Conservation (phyloP, 2,888 invertebrate genomes). For the Melitaea athalia region DNA sequence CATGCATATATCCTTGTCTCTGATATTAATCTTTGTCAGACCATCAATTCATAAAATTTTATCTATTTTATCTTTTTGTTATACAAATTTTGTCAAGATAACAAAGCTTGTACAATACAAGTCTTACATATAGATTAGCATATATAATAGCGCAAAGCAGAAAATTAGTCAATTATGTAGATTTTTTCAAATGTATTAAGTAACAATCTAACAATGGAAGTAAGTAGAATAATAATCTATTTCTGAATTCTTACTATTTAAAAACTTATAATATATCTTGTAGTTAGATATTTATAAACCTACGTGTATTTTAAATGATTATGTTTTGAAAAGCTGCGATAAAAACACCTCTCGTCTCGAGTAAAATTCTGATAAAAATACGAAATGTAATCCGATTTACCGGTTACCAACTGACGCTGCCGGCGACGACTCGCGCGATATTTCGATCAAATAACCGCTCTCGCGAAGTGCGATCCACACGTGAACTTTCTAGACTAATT, state of each 20-base stretch:
- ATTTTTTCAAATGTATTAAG: no score
- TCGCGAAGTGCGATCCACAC: constrained; percentile 30
- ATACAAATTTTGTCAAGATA: no score
- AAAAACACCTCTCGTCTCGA: constrained; percentile 7
- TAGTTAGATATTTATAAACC: not conserved
- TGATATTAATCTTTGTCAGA: no score
- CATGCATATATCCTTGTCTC: no score
- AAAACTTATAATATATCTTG: not conserved
- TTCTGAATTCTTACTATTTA: not conserved
- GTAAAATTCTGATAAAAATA: constrained; percentile 32
- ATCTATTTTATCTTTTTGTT: no score
- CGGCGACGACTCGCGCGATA: constrained; percentile 36
- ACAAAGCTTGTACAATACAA: no score
- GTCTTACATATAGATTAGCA: no score
- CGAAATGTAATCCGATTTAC: constrained; percentile 39
- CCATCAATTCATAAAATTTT: no score
- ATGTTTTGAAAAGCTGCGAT: constrained; percentile 3
- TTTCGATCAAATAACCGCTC: constrained; percentile 38
- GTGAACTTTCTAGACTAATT: constrained; percentile 20
- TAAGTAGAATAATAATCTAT: no score
- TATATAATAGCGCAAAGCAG: no score
- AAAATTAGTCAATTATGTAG: no score
- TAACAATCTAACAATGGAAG: no score
- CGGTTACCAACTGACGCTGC: constrained; percentile 36
- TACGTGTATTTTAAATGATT: not conserved